Conservation (phyloP, 2,113 vertebrate species). For the Pseudonaja textilis region DNA sequence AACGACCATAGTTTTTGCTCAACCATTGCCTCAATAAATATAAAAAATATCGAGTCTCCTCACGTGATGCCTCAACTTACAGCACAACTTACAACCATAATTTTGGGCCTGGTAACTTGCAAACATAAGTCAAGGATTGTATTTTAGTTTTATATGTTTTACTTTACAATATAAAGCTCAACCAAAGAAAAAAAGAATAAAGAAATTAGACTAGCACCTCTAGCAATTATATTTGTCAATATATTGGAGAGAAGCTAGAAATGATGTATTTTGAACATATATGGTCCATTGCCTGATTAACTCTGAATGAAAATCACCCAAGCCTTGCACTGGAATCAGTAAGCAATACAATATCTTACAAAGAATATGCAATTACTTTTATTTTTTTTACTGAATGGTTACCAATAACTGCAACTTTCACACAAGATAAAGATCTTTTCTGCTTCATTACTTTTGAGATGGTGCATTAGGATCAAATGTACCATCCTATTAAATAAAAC, state of each 20-base stretch:
- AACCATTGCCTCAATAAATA: not conserved
- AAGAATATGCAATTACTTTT: slow-evolving; percentile 70
- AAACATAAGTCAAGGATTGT: not conserved
- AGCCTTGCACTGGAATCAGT: slow-evolving; percentile 63
- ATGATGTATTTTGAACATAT: slow-evolving; percentile 60
- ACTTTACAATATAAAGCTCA: not conserved
- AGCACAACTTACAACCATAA: not conserved
- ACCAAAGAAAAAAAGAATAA: not conserved
- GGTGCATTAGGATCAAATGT: slow-evolving; percentile 73
- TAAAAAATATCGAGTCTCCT: not conserved
- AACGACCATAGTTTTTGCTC: not conserved
- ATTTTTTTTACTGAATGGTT: slow-evolving; percentile 66
- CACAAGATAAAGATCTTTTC: slow-evolving; percentile 72
- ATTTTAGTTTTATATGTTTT: not conserved
- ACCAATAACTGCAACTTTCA: slow-evolving; percentile 74
- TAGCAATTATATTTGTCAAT: slow-evolving; percentile 64
- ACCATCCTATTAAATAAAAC: slow-evolving; percentile 71
- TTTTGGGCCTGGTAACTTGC: not conserved
- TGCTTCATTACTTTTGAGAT: slow-evolving; percentile 71
- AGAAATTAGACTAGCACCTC: slow-evolving; percentile 35
- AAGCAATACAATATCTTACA: slow-evolving; percentile 63
- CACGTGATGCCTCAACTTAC: not conserved
- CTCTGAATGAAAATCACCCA: slow-evolving; percentile 67
- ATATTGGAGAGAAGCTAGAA: slow-evolving; percentile 49
- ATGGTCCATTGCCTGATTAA: slow-evolving; percentile 69